Evolutionary conservation across 2,113 vertebrate genomes (phyloP).

Genomic region (Cettia cetti): DNA sequence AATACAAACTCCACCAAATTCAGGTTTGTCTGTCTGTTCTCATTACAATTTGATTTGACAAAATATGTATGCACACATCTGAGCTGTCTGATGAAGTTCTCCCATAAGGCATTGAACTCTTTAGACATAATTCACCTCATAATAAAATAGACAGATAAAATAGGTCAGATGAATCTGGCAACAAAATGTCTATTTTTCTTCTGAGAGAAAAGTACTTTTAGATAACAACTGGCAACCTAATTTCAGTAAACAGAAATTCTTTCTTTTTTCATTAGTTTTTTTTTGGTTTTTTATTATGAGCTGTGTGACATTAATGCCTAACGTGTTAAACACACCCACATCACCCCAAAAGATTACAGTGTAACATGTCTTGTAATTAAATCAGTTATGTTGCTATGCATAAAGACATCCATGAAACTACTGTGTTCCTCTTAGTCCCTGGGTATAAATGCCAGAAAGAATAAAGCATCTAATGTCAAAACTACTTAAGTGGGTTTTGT

Average conservation of each 20-base stretch:
- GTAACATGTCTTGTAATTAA: not conserved
- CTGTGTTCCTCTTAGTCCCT: not conserved
- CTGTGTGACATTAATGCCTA: not conserved
- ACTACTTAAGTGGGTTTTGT: not conserved
- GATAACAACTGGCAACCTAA: not conserved
- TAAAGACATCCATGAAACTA: not conserved
- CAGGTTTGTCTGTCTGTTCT: not conserved
- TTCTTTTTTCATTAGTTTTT: not conserved
- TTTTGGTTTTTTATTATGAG: not conserved
- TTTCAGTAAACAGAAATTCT: not conserved
- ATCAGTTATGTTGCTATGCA: not conserved
- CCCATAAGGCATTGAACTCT: not conserved
- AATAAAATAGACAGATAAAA: not conserved
- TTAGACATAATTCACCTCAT: not conserved
- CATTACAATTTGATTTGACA: not conserved
- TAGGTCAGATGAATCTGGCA: not conserved
- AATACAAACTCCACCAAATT: not conserved
- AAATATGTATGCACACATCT: not conserved
- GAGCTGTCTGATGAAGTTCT: not conserved
- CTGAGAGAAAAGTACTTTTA: not conserved
- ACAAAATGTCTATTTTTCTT: not conserved
- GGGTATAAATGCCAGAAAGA: not conserved
- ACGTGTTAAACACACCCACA: not conserved
- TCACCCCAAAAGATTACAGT: not conserved
- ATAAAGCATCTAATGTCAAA: not conserved